These are phyloP conservation scores for Collichthys lucidus DNA, from an alignment of 2,113 vertebrate genomes.

Conservation along the genomic window DNA sequence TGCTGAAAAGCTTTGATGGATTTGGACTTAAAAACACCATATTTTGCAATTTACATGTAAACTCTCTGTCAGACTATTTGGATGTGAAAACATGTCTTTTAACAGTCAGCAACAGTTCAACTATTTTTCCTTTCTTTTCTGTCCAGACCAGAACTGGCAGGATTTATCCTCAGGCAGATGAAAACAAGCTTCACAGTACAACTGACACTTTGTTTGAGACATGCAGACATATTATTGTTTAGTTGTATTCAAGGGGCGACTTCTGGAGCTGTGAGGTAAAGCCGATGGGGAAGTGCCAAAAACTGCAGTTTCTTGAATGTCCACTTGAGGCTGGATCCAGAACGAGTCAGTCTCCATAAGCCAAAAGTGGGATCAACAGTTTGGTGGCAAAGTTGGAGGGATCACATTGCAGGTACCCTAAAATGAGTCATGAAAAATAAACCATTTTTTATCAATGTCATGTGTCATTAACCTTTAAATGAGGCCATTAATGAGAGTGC, in stretches of 20 bases:
- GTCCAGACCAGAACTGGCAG: constrained; percentile 17
- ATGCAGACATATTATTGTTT: background rate
- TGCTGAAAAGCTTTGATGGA: background rate
- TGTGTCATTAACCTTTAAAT: constrained; percentile 26
- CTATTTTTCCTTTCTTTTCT: constrained; percentile 17
- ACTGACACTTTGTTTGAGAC: background rate
- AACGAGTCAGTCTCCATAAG: too few relatives aligned
- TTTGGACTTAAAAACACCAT: background rate
- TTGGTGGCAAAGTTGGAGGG: background rate
- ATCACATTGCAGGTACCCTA: background rate
- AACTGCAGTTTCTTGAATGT: too few relatives aligned
- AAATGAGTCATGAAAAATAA: background rate
- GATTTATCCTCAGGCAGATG: background rate
- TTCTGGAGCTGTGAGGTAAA: too few relatives aligned
- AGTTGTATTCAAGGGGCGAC: background rate
- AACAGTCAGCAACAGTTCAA: background rate
- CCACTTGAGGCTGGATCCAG: too few relatives aligned
- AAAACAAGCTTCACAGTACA: constrained; percentile 4
- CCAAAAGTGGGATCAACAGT: too few relatives aligned
- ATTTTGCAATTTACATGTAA: background rate
- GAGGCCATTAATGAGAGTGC: background rate
- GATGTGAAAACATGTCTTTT: constrained; percentile 8
- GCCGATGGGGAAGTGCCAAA: too few relatives aligned
- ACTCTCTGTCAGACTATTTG: background rate
- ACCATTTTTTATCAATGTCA: background rate